Conservation (phyloP, 2,888 invertebrate genomes). For the Phyto melanocephala region DNA sequence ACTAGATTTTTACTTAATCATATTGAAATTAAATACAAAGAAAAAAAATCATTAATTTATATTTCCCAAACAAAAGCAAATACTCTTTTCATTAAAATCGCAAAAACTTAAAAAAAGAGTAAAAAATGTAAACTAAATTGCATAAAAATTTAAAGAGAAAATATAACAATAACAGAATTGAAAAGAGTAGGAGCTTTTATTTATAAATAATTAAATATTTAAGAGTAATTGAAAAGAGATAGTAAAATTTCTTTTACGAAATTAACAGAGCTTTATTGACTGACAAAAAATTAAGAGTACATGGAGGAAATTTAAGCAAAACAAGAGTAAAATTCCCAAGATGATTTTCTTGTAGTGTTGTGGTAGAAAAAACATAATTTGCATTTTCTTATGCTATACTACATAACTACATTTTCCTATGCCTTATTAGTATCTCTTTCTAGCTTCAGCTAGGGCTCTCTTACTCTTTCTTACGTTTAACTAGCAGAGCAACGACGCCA, state of each 20-base stretch:
- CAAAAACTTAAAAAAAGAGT: too few species aligned
- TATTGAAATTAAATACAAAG: too few species aligned
- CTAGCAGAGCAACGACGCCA: slow-evolving; percentile 52
- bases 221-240: too few species aligned
- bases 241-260: too few species aligned
- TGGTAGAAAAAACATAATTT: not conserved
- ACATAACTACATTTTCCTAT: slow-evolving; percentile 50
- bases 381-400: slow-evolving; percentile 37
- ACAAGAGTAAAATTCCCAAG: slow-evolving; percentile 28
- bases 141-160: not conserved
- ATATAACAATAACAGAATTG: too few species aligned
- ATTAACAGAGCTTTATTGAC: too few species aligned
- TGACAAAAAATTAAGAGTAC: too few species aligned
- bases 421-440: slow-evolving; percentile 11
- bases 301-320: not conserved
- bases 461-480: not conserved
- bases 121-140: too few species aligned
- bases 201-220: too few species aligned
- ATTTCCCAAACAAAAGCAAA: too few species aligned
- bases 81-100: too few species aligned
- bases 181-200: too few species aligned
- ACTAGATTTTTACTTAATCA: slow-evolving; percentile 15
- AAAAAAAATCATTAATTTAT: not conserved
- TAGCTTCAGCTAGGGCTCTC: slow-evolving; percentile 4
- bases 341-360: not conserved